A percentile compares a stretch with the other conserved stretches of the same genome.
These are phyloP conservation scores for Ciona savignyi DNA, from an alignment of 23 tunicate species.

Conservation along the genomic window DNA sequence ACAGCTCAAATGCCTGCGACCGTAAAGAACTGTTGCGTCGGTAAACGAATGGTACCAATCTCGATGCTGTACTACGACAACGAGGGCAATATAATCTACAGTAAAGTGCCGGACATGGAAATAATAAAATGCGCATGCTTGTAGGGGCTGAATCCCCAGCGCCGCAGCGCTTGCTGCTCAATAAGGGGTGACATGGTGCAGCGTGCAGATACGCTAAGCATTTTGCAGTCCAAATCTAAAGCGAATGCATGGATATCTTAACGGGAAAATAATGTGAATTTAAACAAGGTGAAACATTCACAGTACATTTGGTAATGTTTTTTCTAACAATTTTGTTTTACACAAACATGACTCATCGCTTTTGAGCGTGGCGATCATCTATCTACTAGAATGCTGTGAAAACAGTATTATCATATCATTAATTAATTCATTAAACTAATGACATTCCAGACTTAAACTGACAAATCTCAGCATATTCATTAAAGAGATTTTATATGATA, in stretches of 20 bases:
- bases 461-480: too few species aligned
- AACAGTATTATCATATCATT: not conserved
- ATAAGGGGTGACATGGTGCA: constrained; percentile 3
- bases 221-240: not conserved
- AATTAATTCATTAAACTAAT: too few species aligned
- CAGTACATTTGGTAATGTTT: too few species aligned
- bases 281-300: too few species aligned
- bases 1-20: constrained; percentile 1
- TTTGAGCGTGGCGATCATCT: not conserved
- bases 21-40: constrained; percentile 40
- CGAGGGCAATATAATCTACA: constrained; percentile 49
- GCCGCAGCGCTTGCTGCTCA: not conserved
- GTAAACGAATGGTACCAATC: constrained; percentile 40
- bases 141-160: constrained; percentile 7
- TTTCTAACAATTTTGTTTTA: too few species aligned
- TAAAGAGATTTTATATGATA: too few species aligned
- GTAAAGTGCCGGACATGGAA: constrained; percentile 61
- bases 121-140: constrained; percentile 58
- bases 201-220: not conserved
- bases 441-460: not conserved
- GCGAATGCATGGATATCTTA: too few species aligned
- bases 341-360: not conserved
- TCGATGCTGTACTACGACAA: constrained; percentile 65
- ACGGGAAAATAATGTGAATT: too few species aligned
- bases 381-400: not conserved